phyloP scores from a whole-genome alignment of 1,140 invertebrate genomes.

The Portunus trituberculatus region DNA sequence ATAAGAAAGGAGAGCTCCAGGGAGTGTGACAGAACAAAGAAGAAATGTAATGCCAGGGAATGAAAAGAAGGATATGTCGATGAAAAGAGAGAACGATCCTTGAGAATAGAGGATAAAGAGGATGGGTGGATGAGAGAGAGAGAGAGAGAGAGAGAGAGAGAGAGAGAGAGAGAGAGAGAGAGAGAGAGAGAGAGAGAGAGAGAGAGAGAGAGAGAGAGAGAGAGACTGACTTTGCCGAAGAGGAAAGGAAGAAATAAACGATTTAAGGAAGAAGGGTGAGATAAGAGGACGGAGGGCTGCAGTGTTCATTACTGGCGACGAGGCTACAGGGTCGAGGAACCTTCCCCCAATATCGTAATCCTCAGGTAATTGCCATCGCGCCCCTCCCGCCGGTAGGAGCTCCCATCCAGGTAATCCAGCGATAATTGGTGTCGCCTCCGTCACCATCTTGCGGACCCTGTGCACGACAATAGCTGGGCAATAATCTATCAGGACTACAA shows the following conservation, averaged over 20 bases:
- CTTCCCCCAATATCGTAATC: constrained; percentile 46
- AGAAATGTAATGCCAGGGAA: not conserved
- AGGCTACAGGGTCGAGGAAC: not conserved
- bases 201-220: too few species aligned
- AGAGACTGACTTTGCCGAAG: not conserved
- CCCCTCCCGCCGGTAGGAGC: constrained; percentile 16
- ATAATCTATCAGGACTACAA: constrained; percentile 39
- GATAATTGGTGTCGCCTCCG: constrained; percentile 62
- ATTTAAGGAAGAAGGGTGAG: not conserved
- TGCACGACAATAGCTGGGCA: constrained; percentile 40
- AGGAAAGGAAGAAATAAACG: not conserved
- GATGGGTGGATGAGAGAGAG: too few species aligned
- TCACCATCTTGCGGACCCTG: constrained; percentile 43
- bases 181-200: too few species aligned
- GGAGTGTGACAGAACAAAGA: not conserved
- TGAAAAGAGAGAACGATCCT: not conserved
- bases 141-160: too few species aligned
- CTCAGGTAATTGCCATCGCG: constrained; percentile 55
- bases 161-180: too few species aligned
- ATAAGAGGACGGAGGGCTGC: not conserved
- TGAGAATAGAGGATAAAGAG: not conserved
- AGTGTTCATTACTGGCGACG: constrained; percentile 46
- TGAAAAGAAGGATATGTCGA: not conserved
- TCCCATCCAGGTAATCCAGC: constrained; percentile 69
- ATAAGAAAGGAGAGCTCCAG: not conserved